Conservation (phyloP, 2,888 invertebrate species). For the Halictus quadricinctus region DNA sequence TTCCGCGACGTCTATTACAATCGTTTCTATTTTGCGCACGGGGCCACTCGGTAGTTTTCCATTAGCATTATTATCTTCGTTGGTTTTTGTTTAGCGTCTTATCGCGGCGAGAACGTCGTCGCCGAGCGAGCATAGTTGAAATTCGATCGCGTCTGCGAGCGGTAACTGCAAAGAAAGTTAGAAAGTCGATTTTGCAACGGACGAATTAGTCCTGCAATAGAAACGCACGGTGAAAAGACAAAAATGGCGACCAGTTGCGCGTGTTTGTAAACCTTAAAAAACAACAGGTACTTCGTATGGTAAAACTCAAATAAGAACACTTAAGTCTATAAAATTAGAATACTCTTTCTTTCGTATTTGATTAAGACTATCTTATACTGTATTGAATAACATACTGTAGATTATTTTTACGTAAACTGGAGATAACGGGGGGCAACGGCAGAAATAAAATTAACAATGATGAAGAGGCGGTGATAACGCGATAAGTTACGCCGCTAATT, state of each 20-base stretch:
- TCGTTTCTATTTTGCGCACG: background rate
- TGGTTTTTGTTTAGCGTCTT: background rate
- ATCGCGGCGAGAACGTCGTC: background rate
- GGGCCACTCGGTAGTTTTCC: constrained; percentile 41
- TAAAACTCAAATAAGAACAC: too few species aligned
- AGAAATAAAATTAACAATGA: background rate
- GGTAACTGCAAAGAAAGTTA: background rate
- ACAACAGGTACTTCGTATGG: too few species aligned
- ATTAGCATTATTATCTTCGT: background rate
- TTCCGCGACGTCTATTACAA: background rate
- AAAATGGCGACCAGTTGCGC: too few species aligned
- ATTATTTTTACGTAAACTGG: background rate
- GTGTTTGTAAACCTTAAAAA: too few species aligned
- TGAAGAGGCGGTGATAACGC: background rate
- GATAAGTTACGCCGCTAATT: background rate
- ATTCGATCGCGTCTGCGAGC: background rate
- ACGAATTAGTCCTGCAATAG: too few species aligned
- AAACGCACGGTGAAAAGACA: too few species aligned
- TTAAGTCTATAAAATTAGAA: too few species aligned
- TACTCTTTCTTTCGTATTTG: too few species aligned
- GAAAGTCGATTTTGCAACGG: background rate
- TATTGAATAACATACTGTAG: background rate
- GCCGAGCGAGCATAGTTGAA: background rate
- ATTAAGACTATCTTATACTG: too few species aligned
- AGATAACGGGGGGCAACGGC: background rate